Base-by-base conservation (phyloP, 2,888 invertebrate genomes). In the Tetanocera ferruginea region DNA sequence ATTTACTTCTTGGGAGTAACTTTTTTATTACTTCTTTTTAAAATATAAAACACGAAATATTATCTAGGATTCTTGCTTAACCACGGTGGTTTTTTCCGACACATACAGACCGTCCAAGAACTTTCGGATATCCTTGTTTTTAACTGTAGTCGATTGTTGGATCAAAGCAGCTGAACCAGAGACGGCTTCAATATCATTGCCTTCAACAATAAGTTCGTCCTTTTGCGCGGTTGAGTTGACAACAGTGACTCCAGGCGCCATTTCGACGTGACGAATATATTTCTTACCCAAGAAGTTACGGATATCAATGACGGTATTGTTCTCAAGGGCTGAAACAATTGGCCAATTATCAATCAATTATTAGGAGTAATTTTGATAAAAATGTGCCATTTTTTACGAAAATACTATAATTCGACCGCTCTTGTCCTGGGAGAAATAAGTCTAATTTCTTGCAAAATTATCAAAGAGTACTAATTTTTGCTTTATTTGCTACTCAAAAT, bases 81-180 rank as follows among this genome's bases (percentile, higher is more conserved):
- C 94, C 92, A 98, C 96, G 86, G 96, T 96, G 69, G 97, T 97
- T 91, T 99, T 99, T 90, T 99, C 99, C 84, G 98, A 98, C 78
- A 99, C 99, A 91, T 99, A 99, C 83, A 99, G 93, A 89, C 99
- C 99, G 89, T 99, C 99, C 92, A 99, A 96, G 93, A 99, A 99
- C 91, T 99, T 99, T 93, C 99, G 94, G 92, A 99, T 99, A 93
- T 99, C 99, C 94, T 99, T 99, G 90, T 98, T 97, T 92, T 99
- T 98, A 74, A 99, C 99, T 82, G 96, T 95, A 76, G 99, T 99
- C 19, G 98, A 98, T 90, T 99, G 99, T 91, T 99, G 99, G 88
- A 99, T 98, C 78, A 98, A 94, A 78, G 99, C 99, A 89, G 99
- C 99, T 84, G 98, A 99, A 91, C 97, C 94, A 43, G 99, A 99